phyloP scores from a whole-genome alignment of 2,797 vertebrate genomes.

The Sebastes paucispinis region DNA sequence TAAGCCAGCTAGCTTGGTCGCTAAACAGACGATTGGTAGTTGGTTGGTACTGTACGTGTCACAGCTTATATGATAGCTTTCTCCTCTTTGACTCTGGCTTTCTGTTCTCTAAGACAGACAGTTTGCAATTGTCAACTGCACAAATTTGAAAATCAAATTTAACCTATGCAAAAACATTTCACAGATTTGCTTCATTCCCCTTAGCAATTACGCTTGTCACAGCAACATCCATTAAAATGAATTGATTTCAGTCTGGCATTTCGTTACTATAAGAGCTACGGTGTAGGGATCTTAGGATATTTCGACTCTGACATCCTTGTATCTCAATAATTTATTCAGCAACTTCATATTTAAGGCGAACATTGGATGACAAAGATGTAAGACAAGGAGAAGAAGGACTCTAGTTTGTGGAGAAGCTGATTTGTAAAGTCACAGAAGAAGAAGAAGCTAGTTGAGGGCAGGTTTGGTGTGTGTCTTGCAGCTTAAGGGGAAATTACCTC shows the following conservation, averaged over 20 bases:
- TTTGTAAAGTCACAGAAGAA: background rate
- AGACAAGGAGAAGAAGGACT: background rate
- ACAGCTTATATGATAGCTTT: background rate
- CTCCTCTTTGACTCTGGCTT: background rate
- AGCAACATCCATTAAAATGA: background rate
- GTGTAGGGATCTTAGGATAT: too few relatives aligned
- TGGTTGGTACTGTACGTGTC: background rate
- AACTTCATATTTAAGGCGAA: background rate
- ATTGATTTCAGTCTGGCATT: background rate
- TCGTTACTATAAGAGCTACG: too few relatives aligned
- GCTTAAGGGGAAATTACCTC: background rate
- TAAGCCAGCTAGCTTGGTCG: rapidly evolving
- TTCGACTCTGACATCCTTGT: background rate
- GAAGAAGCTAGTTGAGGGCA: background rate
- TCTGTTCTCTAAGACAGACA: background rate
- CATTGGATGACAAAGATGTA: background rate
- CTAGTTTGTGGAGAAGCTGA: background rate
- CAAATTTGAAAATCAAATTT: background rate
- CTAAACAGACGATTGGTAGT: background rate
- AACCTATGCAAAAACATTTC: background rate
- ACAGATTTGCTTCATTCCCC: background rate
- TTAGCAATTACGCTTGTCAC: background rate
- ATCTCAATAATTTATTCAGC: background rate
- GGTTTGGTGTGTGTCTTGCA: background rate
- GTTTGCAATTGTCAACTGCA: background rate